phyloP scores from a whole-genome alignment of 1,140 invertebrate genomes.

The Acromyrmex charruanus region DNA sequence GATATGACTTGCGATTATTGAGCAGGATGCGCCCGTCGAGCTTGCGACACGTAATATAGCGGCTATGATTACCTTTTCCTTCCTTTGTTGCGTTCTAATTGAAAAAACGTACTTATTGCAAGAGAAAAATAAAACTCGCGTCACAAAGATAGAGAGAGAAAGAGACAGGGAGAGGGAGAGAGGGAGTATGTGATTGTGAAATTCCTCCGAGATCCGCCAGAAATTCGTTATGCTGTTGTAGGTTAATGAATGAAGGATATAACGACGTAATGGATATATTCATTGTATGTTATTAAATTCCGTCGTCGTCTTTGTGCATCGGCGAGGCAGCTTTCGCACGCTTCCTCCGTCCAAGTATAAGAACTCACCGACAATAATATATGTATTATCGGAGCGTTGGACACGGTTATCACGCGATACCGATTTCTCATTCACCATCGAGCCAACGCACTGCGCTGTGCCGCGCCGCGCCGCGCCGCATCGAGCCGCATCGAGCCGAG shows the following conservation, averaged over 20 bases:
- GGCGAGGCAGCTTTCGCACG: background rate
- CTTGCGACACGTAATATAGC: slow-evolving; percentile 53
- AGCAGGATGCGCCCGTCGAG: slow-evolving; percentile 52
- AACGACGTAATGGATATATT: slow-evolving; percentile 53
- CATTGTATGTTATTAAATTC: slow-evolving; percentile 61
- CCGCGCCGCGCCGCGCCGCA: background rate
- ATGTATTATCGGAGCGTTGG: slow-evolving; percentile 58
- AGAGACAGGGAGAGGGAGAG: background rate
- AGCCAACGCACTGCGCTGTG: slow-evolving; percentile 1
- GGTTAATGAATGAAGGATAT: slow-evolving; percentile 55
- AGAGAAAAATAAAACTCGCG: slow-evolving; percentile 6
- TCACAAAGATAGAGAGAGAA: background rate
- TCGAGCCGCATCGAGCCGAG: background rate
- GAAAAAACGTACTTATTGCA: slow-evolving; percentile 46
- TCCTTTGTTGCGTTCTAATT: slow-evolving; percentile 59
- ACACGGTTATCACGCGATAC: slow-evolving; percentile 58
- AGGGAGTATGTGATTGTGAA: slow-evolving; percentile 44
- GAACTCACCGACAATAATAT: slow-evolving; percentile 50
- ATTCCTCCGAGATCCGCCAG: slow-evolving; percentile 30
- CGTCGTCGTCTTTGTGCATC: slow-evolving; percentile 43
- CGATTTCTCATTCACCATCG: slow-evolving; percentile 56
- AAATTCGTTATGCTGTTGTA: slow-evolving; percentile 47
- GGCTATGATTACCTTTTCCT: slow-evolving; percentile 66
- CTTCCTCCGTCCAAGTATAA: background rate
- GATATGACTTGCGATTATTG: slow-evolving; percentile 49